A percentile compares a stretch with the other conserved stretches of the same genome.
Evolutionary conservation across 2,888 invertebrate species (phyloP).

Genomic region (Hipparchia sbordonii): DNA sequence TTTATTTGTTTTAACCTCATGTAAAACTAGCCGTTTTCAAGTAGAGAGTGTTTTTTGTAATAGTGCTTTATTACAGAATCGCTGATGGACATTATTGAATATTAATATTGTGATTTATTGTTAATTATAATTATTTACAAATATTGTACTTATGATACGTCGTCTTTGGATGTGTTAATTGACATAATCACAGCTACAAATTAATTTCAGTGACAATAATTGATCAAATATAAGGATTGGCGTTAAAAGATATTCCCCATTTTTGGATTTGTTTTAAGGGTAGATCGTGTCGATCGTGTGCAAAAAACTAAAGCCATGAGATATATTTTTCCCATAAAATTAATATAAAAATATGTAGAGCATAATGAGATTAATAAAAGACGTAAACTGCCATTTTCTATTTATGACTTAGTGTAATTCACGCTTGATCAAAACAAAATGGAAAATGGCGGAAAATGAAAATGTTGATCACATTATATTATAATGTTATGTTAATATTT

Average conservation of each 20-base stretch:
- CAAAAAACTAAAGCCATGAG: neutral
- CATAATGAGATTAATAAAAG: too few species aligned
- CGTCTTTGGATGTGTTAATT: neutral
- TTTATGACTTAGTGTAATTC: too few species aligned
- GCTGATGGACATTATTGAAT: constrained; percentile 5
- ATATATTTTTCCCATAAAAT: neutral
- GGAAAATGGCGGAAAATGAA: too few species aligned
- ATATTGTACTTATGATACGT: neutral
- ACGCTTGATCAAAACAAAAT: too few species aligned
- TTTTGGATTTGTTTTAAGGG: neutral
- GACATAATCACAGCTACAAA: neutral
- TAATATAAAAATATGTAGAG: neutral
- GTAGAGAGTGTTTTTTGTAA: constrained; percentile 5
- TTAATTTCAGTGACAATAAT: neutral
- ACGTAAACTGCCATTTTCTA: too few species aligned
- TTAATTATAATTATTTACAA: constrained; percentile 9
- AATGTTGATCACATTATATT: neutral
- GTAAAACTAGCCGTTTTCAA: neutral
- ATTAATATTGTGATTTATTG: constrained; percentile 16
- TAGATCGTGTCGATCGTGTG: neutral
- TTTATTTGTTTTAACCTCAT: neutral
- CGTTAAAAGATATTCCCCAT: neutral
- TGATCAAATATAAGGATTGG: neutral
- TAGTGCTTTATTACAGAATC: neutral
- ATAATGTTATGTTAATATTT: neutral